Conservation (phyloP, 2,113 vertebrate genomes). For the Platanista minor region DNA sequence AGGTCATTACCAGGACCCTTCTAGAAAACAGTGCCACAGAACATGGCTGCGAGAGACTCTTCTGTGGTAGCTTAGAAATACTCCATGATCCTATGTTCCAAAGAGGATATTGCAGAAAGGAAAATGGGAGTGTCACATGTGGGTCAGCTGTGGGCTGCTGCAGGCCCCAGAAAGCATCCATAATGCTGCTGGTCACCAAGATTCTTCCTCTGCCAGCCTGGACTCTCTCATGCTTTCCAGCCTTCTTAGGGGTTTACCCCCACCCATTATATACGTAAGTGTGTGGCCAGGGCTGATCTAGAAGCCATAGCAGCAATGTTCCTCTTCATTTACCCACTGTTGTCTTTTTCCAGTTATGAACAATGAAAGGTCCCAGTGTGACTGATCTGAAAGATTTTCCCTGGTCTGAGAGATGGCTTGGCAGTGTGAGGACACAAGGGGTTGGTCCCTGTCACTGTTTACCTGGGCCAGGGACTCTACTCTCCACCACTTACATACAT, state of each 20-base stretch:
- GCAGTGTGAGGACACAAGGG: constrained; percentile 58
- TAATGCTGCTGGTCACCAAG: not conserved
- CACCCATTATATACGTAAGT: not conserved
- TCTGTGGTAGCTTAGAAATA: not conserved
- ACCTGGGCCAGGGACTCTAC: constrained; percentile 61
- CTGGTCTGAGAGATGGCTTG: constrained; percentile 44
- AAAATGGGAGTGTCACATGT: not conserved
- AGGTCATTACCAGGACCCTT: not conserved
- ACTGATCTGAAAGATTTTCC: not conserved
- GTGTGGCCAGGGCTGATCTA: not conserved
- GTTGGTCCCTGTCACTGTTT: constrained; percentile 74
- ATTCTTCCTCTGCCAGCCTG: not conserved
- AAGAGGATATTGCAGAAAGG: not conserved
- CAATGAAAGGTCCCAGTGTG: too few relatives aligned
- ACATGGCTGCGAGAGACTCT: not conserved
- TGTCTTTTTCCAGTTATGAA: not conserved
- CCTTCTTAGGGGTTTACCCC: not conserved
- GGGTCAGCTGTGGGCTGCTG: not conserved
- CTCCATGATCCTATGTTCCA: not conserved
- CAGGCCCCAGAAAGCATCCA: rapidly evolving
- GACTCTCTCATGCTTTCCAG: not conserved
- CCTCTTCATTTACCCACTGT: not conserved
- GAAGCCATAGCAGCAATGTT: not conserved
- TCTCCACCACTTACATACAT: constrained; percentile 61
- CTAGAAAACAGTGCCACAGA: not conserved